Evolutionary conservation across 2,888 invertebrate species (phyloP).

Genomic region (Epicampocera succincta): DNA sequence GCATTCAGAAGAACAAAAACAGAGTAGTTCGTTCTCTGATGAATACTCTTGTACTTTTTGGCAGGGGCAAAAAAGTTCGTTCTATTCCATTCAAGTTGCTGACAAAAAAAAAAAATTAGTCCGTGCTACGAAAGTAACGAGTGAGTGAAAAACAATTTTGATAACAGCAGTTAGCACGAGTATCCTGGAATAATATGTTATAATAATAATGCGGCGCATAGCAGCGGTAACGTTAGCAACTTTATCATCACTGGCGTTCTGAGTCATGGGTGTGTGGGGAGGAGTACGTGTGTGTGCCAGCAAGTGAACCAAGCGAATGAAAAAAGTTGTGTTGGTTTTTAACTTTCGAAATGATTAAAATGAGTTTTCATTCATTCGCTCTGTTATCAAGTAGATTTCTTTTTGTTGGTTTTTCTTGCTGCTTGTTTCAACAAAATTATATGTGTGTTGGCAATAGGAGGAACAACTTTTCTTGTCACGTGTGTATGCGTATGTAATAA

Average conservation of each 20-base stretch:
- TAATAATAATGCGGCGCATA: constrained; percentile 1
- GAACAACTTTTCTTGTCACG: not conserved
- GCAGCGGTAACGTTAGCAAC: not conserved
- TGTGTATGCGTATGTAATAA: not conserved
- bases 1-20: constrained; percentile 21
- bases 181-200: constrained; percentile 39
- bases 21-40: not conserved
- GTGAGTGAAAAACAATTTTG: constrained; percentile 2
- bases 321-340: constrained; percentile 40
- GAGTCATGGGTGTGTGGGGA: not conserved
- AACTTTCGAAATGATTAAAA: constrained; percentile 56
- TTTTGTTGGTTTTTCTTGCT: not conserved
- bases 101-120: too few species aligned
- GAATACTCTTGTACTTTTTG: too few species aligned
- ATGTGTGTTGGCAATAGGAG: constrained; percentile 5
- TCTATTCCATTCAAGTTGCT: not conserved
- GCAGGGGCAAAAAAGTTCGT: not conserved
- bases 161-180: constrained; percentile 28
- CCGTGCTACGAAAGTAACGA: not conserved
- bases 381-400: constrained; percentile 22
- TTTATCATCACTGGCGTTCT: not conserved
- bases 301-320: constrained; percentile 1
- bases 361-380: constrained; percentile 56
- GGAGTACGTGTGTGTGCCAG: not conserved
- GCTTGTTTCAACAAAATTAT: constrained; percentile 12